These are phyloP conservation scores for Pyrochroa serraticornis DNA, from an alignment of 2,888 invertebrate species.

Conservation along the genomic window DNA sequence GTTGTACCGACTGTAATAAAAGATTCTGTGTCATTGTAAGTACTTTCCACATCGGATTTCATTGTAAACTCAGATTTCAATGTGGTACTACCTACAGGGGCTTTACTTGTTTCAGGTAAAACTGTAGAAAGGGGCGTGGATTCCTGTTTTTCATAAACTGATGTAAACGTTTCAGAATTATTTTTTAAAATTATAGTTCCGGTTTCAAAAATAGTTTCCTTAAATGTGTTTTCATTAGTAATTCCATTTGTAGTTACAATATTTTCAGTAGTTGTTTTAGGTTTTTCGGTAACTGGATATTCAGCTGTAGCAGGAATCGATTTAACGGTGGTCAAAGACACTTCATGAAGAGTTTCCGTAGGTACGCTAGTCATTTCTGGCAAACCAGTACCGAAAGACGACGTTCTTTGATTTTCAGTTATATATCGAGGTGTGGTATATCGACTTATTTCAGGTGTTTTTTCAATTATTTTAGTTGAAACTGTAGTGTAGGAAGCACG, in stretches of 20 bases:
- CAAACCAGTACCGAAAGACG: constrained; percentile 24
- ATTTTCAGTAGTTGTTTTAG: constrained; percentile 12
- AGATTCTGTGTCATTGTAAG: too few species aligned
- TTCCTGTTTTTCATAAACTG: constrained; percentile 7
- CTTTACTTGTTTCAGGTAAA: constrained; percentile 8
- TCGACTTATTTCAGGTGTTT: too few species aligned
- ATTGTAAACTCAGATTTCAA: not conserved
- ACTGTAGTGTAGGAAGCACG: not conserved
- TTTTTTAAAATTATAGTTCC: not conserved
- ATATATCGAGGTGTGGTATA: too few species aligned
- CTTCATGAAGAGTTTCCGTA: too few species aligned
- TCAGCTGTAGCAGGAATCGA: too few species aligned
- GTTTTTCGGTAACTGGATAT: constrained; percentile 22
- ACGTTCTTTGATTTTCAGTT: too few species aligned
- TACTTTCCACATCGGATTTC: not conserved
- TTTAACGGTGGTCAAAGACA: too few species aligned
- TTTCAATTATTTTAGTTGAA: not conserved
- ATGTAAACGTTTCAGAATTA: not conserved
- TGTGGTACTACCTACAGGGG: not conserved
- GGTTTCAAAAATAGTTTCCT: constrained; percentile 13
- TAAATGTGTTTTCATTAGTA: constrained; percentile 11
- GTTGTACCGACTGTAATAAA: too few species aligned
- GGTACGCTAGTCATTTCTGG: constrained; percentile 37
- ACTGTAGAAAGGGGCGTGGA: too few species aligned
- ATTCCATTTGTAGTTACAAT: constrained; percentile 7